Evolutionary conservation across 2,888 invertebrate species (phyloP).

Genomic region (Ferrisia virgata): DNA sequence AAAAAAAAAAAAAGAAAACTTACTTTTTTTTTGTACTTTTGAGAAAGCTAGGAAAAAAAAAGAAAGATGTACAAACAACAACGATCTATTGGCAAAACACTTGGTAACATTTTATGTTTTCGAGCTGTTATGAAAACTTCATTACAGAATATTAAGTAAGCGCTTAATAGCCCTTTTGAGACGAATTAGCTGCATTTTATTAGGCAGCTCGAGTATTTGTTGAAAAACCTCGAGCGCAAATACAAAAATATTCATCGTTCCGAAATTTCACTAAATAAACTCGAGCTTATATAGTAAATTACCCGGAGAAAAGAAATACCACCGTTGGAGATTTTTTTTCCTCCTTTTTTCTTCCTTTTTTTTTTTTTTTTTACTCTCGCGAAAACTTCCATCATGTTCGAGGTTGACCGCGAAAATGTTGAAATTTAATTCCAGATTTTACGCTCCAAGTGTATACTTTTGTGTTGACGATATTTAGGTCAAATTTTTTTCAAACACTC

Average conservation of each 20-base stretch:
- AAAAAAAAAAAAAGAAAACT: neutral
- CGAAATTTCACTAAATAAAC: slow-evolving; percentile 9
- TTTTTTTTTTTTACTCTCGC: neutral
- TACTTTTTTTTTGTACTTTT: too few relatives aligned
- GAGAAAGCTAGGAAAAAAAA: neutral
- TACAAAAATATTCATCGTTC: slow-evolving; percentile 6
- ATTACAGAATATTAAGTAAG: slow-evolving; percentile 26
- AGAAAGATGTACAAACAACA: neutral
- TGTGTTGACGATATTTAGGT: neutral
- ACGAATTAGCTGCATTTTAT: slow-evolving; percentile 22
- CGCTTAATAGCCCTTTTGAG: slow-evolving; percentile 24
- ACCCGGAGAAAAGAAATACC: neutral
- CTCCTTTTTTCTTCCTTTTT: too few relatives aligned
- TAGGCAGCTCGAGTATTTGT: neutral
- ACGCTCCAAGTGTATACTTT: neutral
- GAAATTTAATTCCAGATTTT: neutral
- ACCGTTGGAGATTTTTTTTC: neutral
- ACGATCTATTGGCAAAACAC: slow-evolving; percentile 3
- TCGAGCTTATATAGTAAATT: slow-evolving; percentile 8
- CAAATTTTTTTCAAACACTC: neutral
- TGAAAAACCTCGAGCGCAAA: neutral
- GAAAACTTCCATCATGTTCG: neutral
- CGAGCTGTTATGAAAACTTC: slow-evolving; percentile 30
- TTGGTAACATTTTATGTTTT: slow-evolving; percentile 6
- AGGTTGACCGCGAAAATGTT: neutral